Evolutionary conservation across 2,888 invertebrate species (phyloP), one percentile per base, ranked within the genome.

Genomic region (Netelia melanura): DNA sequence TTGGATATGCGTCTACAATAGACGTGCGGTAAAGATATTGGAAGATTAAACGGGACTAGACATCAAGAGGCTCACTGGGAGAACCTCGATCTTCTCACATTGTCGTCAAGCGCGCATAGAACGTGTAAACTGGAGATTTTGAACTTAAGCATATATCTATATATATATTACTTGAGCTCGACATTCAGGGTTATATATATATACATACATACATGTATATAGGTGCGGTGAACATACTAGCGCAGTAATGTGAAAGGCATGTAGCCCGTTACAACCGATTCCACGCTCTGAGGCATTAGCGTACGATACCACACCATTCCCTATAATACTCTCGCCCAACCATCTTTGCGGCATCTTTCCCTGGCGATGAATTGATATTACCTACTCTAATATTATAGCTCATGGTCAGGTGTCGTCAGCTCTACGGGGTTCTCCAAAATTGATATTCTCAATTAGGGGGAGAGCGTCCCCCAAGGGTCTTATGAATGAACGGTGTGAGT

Each of bases 241-340:
- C 85, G 76, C 84, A 86, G 86, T 91, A 91, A 91, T 91, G 91
- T 89, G 85, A 86, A 88, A 91, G 90, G 88, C 90, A 87, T 91
- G 91, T 90, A 30, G 48, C 30, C 43, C 89, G 82, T 87, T 87
- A 86, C 87, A 86, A 87, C 89, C 86, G 38, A 89, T 89, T 89
- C 88, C 87, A 86, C 86, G 86, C 86, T 86, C 85, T 17, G 68
- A 84, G 83, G 85, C 80, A 88, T 90, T 88, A 87, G 67, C 3
- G 48, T 62, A 74, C 80, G 75, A 48, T 72, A 14, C 14, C 44
- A 38, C 11, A 38, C 48, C 67, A 38, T 21, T 48, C 48, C 5
- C 44, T 48, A 21, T 48, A 17, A 11, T 43, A n/a, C 17, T 65
- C 17, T 65, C 43, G 43, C 43, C 65, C n/a, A 43, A 38, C 8